Evolutionary conservation across 2,797 vertebrate species (phyloP).

Genomic region (Acrocephalus scirpaceus): DNA sequence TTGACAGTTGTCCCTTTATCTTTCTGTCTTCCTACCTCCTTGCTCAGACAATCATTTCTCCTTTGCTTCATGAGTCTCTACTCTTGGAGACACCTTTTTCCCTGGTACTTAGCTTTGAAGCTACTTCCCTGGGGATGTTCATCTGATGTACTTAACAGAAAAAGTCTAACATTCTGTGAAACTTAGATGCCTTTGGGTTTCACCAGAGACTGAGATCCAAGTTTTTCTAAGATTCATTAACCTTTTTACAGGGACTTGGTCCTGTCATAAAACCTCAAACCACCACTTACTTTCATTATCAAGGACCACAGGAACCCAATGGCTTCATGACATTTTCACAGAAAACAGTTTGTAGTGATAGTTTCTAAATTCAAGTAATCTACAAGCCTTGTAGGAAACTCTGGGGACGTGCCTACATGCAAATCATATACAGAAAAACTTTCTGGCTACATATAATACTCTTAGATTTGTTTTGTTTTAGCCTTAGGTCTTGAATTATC

Average conservation of each 20-base stretch:
- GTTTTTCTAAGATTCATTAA: slow-evolving; percentile 28
- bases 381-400: slow-evolving; percentile 16
- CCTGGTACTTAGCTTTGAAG: background rate
- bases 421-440: slow-evolving; percentile 26
- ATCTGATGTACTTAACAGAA: background rate
- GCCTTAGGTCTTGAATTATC: slow-evolving; percentile 40
- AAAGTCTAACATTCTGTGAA: background rate
- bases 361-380: background rate
- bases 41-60: background rate
- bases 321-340: slow-evolving; percentile 32
- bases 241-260: background rate
- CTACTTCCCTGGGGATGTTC: background rate
- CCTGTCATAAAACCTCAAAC: background rate
- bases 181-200: slow-evolving; percentile 14
- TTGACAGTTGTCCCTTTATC: background rate
- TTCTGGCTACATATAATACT: background rate
- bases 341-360: background rate
- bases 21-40: background rate
- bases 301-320: background rate
- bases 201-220: background rate
- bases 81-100: background rate
- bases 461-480: slow-evolving; percentile 18
- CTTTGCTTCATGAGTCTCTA: background rate
- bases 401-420: background rate
- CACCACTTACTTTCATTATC: background rate